Percentiles rank a stretch among this genome's conserved stretches.
phyloP scores from a whole-genome alignment of 1,140 invertebrate species.

The Ectropis grisescens region DNA sequence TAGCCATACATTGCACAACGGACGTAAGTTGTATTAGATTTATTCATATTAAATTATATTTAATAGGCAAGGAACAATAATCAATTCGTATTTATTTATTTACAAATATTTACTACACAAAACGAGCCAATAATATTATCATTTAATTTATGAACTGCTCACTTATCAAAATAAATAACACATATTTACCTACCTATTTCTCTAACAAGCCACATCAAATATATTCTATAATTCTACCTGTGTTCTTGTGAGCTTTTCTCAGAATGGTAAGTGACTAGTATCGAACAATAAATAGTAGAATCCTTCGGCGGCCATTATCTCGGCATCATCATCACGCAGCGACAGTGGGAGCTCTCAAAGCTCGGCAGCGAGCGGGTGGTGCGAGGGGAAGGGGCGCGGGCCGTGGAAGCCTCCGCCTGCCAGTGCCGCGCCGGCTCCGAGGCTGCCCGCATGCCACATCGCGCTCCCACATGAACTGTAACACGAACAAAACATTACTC shows the following conservation, averaged over 20 bases:
- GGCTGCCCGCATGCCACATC: slow-evolving; percentile 37
- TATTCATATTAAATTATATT: no score
- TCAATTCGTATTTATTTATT: no score
- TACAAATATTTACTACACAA: no score
- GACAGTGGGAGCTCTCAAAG: slow-evolving; percentile 48
- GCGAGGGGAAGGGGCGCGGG: slow-evolving; percentile 40
- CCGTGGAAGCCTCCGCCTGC: slow-evolving; percentile 55
- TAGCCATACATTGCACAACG: no score
- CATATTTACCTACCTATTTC: no score
- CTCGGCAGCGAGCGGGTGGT: slow-evolving; percentile 33
- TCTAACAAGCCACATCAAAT: no score
- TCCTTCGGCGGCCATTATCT: slow-evolving; percentile 62
- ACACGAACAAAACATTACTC: slow-evolving; percentile 40
- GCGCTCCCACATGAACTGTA: slow-evolving; percentile 8
- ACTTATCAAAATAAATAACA: no score
- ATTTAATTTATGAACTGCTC: no score
- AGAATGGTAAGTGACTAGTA: slow-evolving; percentile 30
- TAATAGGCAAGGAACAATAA: no score
- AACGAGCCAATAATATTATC: no score
- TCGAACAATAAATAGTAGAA: slow-evolving; percentile 63
- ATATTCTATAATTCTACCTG: no score
- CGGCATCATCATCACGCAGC: slow-evolving; percentile 56
- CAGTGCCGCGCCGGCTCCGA: slow-evolving; percentile 52
- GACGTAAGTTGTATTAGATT: no score
- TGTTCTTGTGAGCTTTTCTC: slow-evolving; percentile 20